phyloP scores from a whole-genome alignment of 2,113 vertebrate species.

The Leptobrachium ailaonicum region DNA sequence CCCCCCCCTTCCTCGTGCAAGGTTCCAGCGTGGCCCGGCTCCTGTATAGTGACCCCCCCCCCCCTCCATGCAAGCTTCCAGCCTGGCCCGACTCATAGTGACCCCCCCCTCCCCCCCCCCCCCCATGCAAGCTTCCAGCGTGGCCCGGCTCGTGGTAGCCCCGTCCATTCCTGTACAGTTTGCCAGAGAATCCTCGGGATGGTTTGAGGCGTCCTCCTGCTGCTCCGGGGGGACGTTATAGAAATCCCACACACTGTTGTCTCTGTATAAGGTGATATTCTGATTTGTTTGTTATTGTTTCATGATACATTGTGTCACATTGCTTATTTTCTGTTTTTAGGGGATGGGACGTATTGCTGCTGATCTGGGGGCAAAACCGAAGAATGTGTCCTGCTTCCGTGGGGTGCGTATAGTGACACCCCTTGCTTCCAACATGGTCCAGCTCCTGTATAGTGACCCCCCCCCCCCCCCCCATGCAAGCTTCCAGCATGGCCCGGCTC shows the following conservation, averaged over 20 bases:
- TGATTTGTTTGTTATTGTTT: no score
- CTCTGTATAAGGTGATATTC: no score
- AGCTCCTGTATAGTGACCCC: no score
- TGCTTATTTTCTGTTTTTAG: no score
- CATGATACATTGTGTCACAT: no score
- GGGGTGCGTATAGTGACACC: no score
- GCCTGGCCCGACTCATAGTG: conserved; percentile 56
- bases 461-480: conserved; percentile 1
- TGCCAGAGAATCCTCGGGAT: conserved; percentile 64
- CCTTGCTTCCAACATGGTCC: no score
- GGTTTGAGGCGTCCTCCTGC: conserved; percentile 71
- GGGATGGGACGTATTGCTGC: no score
- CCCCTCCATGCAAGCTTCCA: conserved; percentile 54
- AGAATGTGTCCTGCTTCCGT: no score
- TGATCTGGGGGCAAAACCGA: no score
- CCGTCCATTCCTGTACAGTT: conserved; percentile 60
- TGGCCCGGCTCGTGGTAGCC: conserved; percentile 56
- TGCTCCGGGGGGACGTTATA: conserved; percentile 60
- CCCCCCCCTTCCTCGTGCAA: conserved; percentile 34
- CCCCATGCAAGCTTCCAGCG: conserved; percentile 48
- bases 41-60: conserved; percentile 57
- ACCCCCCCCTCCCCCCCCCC: conserved; percentile 34
- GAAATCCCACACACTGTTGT: conserved; percentile 59
- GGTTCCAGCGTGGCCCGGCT: conserved; percentile 54
- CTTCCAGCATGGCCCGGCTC: conserved; percentile 54